Base-by-base conservation (phyloP, 2,888 invertebrate genomes). In the Tricholauxania praeusta region DNA sequence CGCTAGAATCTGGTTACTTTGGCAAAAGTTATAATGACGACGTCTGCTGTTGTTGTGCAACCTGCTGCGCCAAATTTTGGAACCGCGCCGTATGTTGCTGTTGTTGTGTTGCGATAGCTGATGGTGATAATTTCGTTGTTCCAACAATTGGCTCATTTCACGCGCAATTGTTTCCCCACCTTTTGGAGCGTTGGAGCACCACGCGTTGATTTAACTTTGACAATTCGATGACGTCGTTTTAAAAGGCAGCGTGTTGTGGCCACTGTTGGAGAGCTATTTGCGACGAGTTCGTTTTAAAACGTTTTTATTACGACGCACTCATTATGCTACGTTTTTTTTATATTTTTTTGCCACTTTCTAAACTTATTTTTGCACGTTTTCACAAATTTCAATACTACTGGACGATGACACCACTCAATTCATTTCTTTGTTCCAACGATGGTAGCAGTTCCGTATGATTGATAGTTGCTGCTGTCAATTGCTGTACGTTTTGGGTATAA, bases 171-270 rank as follows among this genome's bases (percentile, higher is more conserved):
- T n/a, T n/a, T n/a, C n/a, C n/a, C n/a, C n/a, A n/a, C n/a, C 32
- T 7, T 32, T 59, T 17, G 51, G 62, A 10, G 39, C 59, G 59
- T 59, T 59, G 59, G 28, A 59, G 59, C 59, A 28, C 59, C 59
- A 32, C 7, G 57, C 19, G 22, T 17, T 69, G 49, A 12, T 8
- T n/a, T 14, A 32, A 32, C 32, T 32, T 32, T 28, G 69, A 53
- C 52, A 19, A n/a, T 32, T 28, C 28, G 49, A 32, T 32, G 69
- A 67, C 60, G 48, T 52, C 60, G 60, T 60, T 68, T 60, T 51
- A 60, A 60, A 47, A 52, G 52, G 52, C 62, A 70, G 48, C 67
- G 70, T 47, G 62, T 52, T 60, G 32, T 51, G 60, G 59, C 53
- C 51, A 51, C 51, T 51, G 28, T 65, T 15, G n/a, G n/a, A 15